These are phyloP conservation scores for Vidua macroura DNA, from an alignment of 2,113 vertebrate species.

Conservation along the genomic window DNA sequence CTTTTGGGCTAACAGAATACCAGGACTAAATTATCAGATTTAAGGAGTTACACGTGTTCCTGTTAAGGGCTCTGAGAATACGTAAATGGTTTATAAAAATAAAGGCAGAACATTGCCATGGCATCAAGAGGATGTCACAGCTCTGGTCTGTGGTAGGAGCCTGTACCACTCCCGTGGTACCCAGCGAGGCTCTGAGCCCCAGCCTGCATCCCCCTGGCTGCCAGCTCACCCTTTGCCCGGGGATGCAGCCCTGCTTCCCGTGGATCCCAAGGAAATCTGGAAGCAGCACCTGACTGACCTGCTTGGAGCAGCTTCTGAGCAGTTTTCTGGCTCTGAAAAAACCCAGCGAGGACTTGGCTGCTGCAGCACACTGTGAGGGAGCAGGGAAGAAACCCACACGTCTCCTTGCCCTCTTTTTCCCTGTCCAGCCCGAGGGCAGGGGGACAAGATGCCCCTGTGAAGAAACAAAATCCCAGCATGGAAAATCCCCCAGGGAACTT, in stretches of 20 bases:
- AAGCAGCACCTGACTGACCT: background rate
- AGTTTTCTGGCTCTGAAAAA: background rate
- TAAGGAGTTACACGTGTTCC: background rate
- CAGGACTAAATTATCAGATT: background rate
- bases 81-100: background rate
- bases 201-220: background rate
- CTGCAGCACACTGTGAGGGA: fast-evolving
- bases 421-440: background rate
- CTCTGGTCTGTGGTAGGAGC: background rate
- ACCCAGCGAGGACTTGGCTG: background rate
- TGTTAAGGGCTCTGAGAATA: too few species aligned
- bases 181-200: background rate
- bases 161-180: fast-evolving
- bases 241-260: background rate
- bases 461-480: background rate
- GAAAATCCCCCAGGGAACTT: background rate
- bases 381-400: background rate
- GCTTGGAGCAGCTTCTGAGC: background rate
- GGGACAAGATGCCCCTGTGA: background rate
- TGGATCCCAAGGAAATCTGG: background rate
- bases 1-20: background rate
- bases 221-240: background rate
- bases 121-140: fast-evolving
- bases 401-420: background rate
- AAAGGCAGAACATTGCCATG: background rate